Base-by-base conservation (phyloP, 2,113 vertebrate genomes). In the Calyptommatus sinebrachiatus region DNA sequence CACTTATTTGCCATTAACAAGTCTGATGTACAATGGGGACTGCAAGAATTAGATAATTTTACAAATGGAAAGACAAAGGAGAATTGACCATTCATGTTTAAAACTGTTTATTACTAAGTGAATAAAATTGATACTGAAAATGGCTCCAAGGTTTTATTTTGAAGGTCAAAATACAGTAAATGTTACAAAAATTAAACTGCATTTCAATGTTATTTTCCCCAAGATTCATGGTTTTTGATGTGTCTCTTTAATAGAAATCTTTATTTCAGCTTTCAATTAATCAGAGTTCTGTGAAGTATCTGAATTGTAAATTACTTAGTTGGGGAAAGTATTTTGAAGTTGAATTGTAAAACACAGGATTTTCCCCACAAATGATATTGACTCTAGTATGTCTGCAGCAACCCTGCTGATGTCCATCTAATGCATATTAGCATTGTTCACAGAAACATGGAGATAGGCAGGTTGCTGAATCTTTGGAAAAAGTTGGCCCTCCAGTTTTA, bases 31-130 rank as follows among this genome's bases (percentile, higher is more conserved):
- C 68, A 90, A 80, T 79, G 53, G 77, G 73, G 90, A 80, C 90
- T 53, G 90, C 84, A 86, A 88, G 75, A 91, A 92, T 82, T 94
- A 92, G 94, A 89, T 91, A 95, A 93, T 93, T 5, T 53, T 77
- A 89, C 62, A 85, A 72, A 88, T 46, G 71, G 77, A 77, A 82
- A 68, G 79, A 82, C n/a, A n/a, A 70, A 48, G 73, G 73, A 29
- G 67, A 57, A 79, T 87, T 91, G 77, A 72, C 80, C 83, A 77
- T 83, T 72, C 60, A 71, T 79, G 89, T 82, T 88, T 86, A 77
- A 85, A 86, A 80, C 74, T 29, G 66, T 70, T 53, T 46, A 69
- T 28, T 26, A 57, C 41, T 68, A 28, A 85, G 85, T 29, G 81
- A 80, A 77, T 76, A 68, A 31, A 35, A 73, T 18, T 63, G 63